Evolutionary conservation across 2,113 vertebrate genomes (phyloP).

Genomic region (Ibidorhyncha struthersii): DNA sequence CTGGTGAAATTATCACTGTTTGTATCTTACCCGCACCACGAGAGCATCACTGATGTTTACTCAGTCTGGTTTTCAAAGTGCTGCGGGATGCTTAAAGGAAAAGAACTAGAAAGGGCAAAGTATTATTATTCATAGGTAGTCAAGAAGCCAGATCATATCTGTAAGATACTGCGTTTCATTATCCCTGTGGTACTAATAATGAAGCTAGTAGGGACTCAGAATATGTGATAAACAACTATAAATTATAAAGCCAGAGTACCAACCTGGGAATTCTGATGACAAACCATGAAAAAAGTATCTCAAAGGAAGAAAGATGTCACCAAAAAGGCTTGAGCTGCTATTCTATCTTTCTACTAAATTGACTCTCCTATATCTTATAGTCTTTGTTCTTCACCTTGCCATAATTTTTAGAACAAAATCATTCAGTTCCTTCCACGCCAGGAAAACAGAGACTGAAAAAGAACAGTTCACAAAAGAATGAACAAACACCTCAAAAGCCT

Average conservation of each 20-base stretch:
- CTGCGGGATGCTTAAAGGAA: slow-evolving; percentile 28
- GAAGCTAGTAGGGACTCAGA: slow-evolving; percentile 33
- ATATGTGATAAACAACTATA: slow-evolving; percentile 48
- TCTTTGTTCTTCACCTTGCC: slow-evolving; percentile 2
- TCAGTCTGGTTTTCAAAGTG: slow-evolving; percentile 28
- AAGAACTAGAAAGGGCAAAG: slow-evolving; percentile 49
- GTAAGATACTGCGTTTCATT: slow-evolving; percentile 49
- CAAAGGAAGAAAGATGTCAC: slow-evolving; percentile 40
- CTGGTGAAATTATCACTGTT: neutral
- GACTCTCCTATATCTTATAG: neutral
- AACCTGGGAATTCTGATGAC: slow-evolving; percentile 39
- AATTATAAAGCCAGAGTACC: slow-evolving; percentile 32
- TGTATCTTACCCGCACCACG: neutral
- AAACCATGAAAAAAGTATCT: slow-evolving; percentile 28
- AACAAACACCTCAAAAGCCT: neutral
- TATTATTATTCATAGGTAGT: slow-evolving; percentile 55
- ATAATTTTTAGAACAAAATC: neutral
- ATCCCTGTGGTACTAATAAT: slow-evolving; percentile 59
- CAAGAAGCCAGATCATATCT: slow-evolving; percentile 49
- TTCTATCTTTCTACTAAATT: slow-evolving; percentile 31
- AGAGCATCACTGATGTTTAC: slow-evolving; percentile 5
- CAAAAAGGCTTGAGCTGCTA: slow-evolving; percentile 20
- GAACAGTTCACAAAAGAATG: neutral
- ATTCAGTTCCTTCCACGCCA: neutral
- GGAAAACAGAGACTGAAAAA: neutral